These are phyloP conservation scores for Diaphora mendica DNA, from an alignment of 2,888 invertebrate species.

Conservation along the genomic window DNA sequence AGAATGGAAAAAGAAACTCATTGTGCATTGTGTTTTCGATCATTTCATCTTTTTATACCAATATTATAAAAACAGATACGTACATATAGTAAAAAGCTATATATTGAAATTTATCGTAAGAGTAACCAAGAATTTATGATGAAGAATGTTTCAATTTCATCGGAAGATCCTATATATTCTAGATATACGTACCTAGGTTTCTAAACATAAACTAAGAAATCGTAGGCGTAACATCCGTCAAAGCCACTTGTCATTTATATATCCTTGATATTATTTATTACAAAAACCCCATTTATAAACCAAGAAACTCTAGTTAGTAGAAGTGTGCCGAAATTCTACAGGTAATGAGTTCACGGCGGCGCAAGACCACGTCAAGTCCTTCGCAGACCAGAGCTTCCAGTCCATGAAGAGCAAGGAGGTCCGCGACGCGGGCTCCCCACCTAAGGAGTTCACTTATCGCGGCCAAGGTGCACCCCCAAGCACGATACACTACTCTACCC, in stretches of 20 bases:
- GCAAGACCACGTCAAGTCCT: conserved; percentile 89
- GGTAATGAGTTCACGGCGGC: conserved; percentile 81
- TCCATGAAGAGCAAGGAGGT: conserved; percentile 93
- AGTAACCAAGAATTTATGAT: background rate
- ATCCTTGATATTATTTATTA: background rate
- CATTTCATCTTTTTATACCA: background rate
- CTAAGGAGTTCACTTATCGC: conserved; percentile 86
- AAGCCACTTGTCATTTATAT: background rate
- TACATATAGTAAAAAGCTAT: background rate
- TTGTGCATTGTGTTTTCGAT: background rate
- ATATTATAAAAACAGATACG: no score
- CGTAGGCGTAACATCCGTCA: background rate
- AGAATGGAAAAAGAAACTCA: background rate
- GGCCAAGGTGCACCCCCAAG: conserved; percentile 78
- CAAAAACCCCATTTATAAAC: background rate
- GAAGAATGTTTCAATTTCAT: background rate
- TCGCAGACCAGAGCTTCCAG: conserved; percentile 92
- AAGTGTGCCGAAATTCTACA: conserved; percentile 69
- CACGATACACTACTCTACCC: conserved; percentile 60
- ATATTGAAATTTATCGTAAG: background rate
- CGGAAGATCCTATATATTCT: background rate
- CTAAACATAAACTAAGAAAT: background rate
- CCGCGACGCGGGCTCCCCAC: conserved; percentile 91
- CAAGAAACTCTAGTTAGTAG: conserved; percentile 55
- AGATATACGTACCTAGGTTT: background rate